phyloP scores from a whole-genome alignment of 2,888 invertebrate genomes.

The Pterostichus madidus region DNA sequence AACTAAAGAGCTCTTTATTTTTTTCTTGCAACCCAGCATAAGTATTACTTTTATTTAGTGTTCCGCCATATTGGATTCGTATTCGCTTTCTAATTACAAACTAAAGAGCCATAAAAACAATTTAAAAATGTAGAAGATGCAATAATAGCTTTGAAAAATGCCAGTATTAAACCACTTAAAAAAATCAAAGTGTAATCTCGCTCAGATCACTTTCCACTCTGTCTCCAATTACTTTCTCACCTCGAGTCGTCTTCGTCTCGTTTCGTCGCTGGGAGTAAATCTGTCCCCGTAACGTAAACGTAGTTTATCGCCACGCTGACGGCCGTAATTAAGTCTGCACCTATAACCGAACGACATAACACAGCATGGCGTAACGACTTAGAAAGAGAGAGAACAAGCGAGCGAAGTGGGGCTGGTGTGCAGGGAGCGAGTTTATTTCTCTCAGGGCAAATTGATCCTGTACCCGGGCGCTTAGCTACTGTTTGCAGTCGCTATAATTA shows the following conservation, averaged over 20 bases:
- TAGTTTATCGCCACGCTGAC: slow-evolving; percentile 38
- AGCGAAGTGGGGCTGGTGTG: neutral
- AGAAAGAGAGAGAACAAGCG: neutral
- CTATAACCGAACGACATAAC: slow-evolving; percentile 32
- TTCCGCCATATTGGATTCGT: too few relatives aligned
- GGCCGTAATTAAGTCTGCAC: slow-evolving; percentile 48
- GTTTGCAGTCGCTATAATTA: slow-evolving; percentile 50
- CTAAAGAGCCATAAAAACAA: too few relatives aligned
- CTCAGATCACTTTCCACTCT: neutral
- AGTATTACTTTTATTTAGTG: too few relatives aligned
- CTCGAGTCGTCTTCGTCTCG: slow-evolving; percentile 1
- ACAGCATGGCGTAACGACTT: slow-evolving; percentile 10
- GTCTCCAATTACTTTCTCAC: slow-evolving; percentile 22
- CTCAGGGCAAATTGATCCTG: slow-evolving; percentile 41
- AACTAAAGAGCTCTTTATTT: too few relatives aligned
- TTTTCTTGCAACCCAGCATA: too few relatives aligned
- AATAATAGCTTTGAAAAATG: too few relatives aligned
- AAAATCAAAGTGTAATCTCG: too few relatives aligned
- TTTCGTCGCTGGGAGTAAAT: slow-evolving; percentile 26
- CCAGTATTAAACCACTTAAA: too few relatives aligned
- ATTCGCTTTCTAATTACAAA: too few relatives aligned
- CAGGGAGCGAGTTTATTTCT: slow-evolving; percentile 22
- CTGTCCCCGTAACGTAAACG: slow-evolving; percentile 34
- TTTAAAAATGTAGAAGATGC: too few relatives aligned
- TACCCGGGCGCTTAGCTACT: slow-evolving; percentile 24